Base-by-base conservation (phyloP, 2,888 invertebrate species). In the Rhingia rostrata region DNA sequence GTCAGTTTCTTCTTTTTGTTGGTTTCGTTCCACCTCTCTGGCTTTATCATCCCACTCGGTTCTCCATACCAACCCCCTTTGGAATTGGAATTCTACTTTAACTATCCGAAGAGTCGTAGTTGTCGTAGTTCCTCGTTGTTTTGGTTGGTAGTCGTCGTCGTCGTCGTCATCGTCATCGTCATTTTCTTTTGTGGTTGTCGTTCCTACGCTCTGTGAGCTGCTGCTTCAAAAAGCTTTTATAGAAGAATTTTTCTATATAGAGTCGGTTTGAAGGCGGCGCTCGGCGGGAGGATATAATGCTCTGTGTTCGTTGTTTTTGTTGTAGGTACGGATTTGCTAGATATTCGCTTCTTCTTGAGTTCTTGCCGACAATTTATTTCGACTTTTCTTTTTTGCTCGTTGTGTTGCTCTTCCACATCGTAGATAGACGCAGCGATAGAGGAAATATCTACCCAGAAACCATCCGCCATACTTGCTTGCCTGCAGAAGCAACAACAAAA, bases 331-430 rank as follows among this genome's bases (percentile, higher is more conserved):
- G 45, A 35, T 66, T 60, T 58, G 72, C 54, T 82, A 72, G 77
- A 81, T 81, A 77, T 53, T 70, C 66, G 37, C 39, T 77, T 77
- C 78, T 82, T 82, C 82, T 82, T 54, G 77, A 64, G 70, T 66
- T 82, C 66, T 72, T 82, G 82, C 66, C 78, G 64, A 72, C 75
- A 70, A 64, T 81, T 70, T 80, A 61, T 53, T 74, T 67, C 14
- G 45, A 3, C 51, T 66, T 70, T 30, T 14, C 33, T 47, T 49
- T 45, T 47, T 53, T 51, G 54, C 22, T 51, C 14, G 9, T 43
- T 41, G 9, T 43, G 53, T 12, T 53, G 37, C 12, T 54, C 22
- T 61, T 77, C 39, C 67, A 41, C 58, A 60, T 67, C 33, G 58
- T 32, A 70, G 60, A 69, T 72, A 82, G 70, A 61, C 69, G 64